phyloP scores from a whole-genome alignment of 2,797 vertebrate genomes.

The Sebastes nivosus region DNA sequence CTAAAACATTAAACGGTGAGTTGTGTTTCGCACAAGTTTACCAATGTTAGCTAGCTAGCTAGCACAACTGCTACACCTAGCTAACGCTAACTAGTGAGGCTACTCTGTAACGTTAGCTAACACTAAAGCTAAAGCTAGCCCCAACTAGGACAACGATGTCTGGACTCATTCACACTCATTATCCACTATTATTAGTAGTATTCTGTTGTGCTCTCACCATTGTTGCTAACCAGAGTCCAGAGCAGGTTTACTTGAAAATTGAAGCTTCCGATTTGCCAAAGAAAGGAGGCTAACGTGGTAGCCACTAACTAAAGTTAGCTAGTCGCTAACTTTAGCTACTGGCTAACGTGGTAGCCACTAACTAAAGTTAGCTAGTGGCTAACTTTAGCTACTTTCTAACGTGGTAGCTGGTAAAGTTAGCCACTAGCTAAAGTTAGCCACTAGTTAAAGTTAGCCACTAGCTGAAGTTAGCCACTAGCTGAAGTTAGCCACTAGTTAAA shows the following conservation, averaged over 20 bases:
- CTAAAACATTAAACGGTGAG: background rate
- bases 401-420: too few relatives aligned
- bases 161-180: background rate
- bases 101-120: background rate
- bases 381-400: too few relatives aligned
- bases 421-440: too few relatives aligned
- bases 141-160: background rate
- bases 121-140: background rate
- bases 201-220: background rate
- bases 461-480: too few relatives aligned
- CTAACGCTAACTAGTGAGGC: too few relatives aligned
- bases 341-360: too few relatives aligned
- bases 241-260: background rate
- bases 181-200: too few relatives aligned
- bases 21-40: background rate
- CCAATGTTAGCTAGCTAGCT: background rate
- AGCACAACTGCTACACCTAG: background rate
- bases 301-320: background rate
- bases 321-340: background rate
- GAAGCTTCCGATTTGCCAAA: background rate
- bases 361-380: background rate
- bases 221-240: too few relatives aligned
- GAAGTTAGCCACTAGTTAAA: too few relatives aligned
- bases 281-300: background rate
- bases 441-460: fast-evolving